These are phyloP conservation scores for Oreohelix idahoensis DNA, from an alignment of 1,140 invertebrate species.

Conservation along the genomic window DNA sequence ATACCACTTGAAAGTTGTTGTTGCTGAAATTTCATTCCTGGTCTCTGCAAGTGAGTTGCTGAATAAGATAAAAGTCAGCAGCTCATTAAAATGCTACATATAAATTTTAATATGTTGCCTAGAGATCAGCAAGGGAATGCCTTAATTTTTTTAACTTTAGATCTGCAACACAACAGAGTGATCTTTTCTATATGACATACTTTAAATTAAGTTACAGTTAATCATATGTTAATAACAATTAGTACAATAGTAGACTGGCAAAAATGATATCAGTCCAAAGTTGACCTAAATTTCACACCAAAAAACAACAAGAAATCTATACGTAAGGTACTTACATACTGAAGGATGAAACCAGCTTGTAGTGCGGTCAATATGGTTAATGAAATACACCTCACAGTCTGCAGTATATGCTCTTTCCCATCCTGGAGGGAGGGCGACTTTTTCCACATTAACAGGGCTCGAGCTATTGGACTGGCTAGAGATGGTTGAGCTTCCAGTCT, in stretches of 20 bases:
- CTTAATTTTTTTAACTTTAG: no score
- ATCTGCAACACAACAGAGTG: no score
- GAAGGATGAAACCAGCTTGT: slow-evolving; percentile 73
- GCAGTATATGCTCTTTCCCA: slow-evolving; percentile 95
- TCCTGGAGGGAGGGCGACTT: slow-evolving; percentile 88
- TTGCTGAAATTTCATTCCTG: slow-evolving; percentile 74
- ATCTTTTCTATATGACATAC: no score
- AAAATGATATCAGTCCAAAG: no score
- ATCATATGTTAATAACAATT: no score
- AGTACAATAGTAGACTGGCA: no score
- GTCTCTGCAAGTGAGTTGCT: slow-evolving; percentile 62
- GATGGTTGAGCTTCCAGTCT: slow-evolving; percentile 41
- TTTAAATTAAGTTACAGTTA: no score
- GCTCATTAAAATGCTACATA: no score
- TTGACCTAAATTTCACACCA: no score
- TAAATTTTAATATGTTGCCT: no score
- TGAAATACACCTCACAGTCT: slow-evolving; percentile 95
- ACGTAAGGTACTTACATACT: slow-evolving; percentile 68
- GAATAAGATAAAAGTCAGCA: slow-evolving; percentile 32
- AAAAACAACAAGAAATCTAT: no score
- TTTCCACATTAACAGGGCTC: slow-evolving; percentile 48
- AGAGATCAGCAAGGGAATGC: no score
- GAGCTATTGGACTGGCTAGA: slow-evolving; percentile 42
- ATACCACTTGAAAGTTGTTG: slow-evolving; percentile 70
- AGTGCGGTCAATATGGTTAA: slow-evolving; percentile 79